Percentiles rank a stretch among this genome's conserved stretches.
phyloP scores from a whole-genome alignment of 2,113 vertebrate genomes.

The Lonchura striata region DNA sequence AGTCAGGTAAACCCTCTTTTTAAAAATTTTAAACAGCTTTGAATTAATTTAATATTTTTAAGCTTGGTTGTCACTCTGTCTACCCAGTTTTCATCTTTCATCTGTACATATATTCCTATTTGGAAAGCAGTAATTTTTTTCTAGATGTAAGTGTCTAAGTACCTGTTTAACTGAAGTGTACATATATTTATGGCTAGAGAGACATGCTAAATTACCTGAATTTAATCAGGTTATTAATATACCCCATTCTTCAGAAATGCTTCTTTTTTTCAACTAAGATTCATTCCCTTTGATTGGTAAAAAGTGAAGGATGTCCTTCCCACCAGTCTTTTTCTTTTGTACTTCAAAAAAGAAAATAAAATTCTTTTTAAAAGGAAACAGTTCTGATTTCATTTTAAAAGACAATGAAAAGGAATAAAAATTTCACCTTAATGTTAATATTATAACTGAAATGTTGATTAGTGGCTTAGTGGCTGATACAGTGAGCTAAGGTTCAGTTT shows the following conservation, averaged over 20 bases:
- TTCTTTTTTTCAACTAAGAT: background rate
- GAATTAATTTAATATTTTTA: background rate
- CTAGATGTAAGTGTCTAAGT: background rate
- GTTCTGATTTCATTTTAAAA: background rate
- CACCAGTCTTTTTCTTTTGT: background rate
- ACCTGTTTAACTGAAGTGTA: background rate
- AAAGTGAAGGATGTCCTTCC: background rate
- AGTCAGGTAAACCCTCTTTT: background rate
- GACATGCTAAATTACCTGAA: background rate
- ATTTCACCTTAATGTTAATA: background rate
- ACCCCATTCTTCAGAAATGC: background rate
- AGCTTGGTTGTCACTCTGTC: background rate
- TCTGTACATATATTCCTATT: background rate
- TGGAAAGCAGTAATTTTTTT: background rate
- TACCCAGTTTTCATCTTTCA: background rate
- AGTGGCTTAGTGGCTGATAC: background rate
- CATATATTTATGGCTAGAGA: constrained; percentile 10
- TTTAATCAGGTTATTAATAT: constrained; percentile 22
- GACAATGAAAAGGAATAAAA: background rate
- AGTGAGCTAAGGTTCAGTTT: background rate
- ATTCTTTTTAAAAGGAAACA: background rate
- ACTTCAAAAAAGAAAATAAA: background rate
- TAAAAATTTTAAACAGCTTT: background rate
- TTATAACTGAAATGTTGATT: background rate
- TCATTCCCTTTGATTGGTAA: background rate